Evolutionary conservation across 2,113 vertebrate genomes (phyloP).

Genomic region (Monarcha castaneiventris): DNA sequence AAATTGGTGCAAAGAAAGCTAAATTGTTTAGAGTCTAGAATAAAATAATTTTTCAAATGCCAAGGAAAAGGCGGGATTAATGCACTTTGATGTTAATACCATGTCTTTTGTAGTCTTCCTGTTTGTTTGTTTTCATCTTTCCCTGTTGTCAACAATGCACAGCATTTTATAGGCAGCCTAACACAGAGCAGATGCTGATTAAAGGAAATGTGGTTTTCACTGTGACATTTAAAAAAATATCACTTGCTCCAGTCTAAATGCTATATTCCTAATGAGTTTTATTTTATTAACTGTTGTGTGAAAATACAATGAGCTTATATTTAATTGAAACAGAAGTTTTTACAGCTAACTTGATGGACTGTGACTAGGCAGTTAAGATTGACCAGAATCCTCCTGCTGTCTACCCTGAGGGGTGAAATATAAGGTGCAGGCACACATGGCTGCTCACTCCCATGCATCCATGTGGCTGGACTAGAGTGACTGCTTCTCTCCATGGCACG

Average conservation of each 20-base stretch:
- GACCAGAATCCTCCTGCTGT: constrained; percentile 17
- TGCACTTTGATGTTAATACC: constrained; percentile 63
- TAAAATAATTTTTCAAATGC: constrained; percentile 55
- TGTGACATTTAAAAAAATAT: constrained; percentile 64
- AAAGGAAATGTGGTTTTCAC: constrained; percentile 70
- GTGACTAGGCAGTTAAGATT: constrained; percentile 9
- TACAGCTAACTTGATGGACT: constrained; percentile 34
- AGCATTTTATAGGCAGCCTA: constrained; percentile 61
- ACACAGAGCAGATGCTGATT: constrained; percentile 73
- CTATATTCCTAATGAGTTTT: constrained; percentile 64
- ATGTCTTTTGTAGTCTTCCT: constrained; percentile 58
- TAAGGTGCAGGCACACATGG: background rate
- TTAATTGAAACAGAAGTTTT: constrained; percentile 60
- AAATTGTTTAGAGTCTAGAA: constrained; percentile 43
- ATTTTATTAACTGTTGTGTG: constrained; percentile 71
- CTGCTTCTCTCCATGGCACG: accelerated
- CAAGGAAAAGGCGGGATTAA: constrained; percentile 11
- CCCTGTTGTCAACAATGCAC: constrained; percentile 49
- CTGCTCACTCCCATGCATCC: background rate
- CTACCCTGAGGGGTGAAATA: background rate
- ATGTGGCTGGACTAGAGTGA: accelerated
- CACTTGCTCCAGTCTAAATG: constrained; percentile 46
- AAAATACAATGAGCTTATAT: constrained; percentile 52
- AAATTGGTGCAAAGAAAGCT: constrained; percentile 33
- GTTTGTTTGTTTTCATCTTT: constrained; percentile 71